These are phyloP conservation scores for Isoperla grammatica DNA, from an alignment of 2,888 invertebrate genomes.

Conservation along the genomic window DNA sequence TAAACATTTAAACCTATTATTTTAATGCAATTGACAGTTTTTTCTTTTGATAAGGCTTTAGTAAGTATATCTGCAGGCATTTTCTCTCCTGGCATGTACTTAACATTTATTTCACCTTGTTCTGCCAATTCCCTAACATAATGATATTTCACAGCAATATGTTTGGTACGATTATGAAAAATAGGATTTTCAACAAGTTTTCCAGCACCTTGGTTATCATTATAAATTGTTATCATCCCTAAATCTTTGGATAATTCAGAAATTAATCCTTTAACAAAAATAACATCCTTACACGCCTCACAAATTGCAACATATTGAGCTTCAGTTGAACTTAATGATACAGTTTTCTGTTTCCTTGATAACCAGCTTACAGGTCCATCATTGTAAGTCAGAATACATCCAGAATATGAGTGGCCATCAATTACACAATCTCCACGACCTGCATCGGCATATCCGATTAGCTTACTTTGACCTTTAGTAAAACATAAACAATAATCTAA, in stretches of 20 bases:
- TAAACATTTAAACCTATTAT: too few species aligned
- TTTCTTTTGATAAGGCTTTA: not conserved
- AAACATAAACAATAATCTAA: too few species aligned
- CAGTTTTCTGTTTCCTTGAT: not conserved
- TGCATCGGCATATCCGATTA: too few species aligned
- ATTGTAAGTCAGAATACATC: too few species aligned
- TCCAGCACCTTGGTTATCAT: not conserved
- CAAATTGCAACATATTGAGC: not conserved
- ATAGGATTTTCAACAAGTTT: not conserved
- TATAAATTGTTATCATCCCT: not conserved
- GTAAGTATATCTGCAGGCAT: slow-evolving; percentile 6
- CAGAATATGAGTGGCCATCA: not conserved
- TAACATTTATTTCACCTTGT: not conserved
- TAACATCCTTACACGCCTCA: not conserved
- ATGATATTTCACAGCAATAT: not conserved
- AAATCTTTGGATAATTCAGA: not conserved
- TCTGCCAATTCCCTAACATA: not conserved
- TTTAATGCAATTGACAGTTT: not conserved
- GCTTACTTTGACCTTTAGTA: too few species aligned
- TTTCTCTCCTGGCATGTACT: not conserved
- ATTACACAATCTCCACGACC: not conserved
- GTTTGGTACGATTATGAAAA: not conserved
- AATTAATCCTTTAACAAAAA: not conserved
- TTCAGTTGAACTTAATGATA: not conserved
- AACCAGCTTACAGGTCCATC: not conserved